Evolutionary conservation across 2,113 vertebrate species (phyloP).

Genomic region (Colius striatus): DNA sequence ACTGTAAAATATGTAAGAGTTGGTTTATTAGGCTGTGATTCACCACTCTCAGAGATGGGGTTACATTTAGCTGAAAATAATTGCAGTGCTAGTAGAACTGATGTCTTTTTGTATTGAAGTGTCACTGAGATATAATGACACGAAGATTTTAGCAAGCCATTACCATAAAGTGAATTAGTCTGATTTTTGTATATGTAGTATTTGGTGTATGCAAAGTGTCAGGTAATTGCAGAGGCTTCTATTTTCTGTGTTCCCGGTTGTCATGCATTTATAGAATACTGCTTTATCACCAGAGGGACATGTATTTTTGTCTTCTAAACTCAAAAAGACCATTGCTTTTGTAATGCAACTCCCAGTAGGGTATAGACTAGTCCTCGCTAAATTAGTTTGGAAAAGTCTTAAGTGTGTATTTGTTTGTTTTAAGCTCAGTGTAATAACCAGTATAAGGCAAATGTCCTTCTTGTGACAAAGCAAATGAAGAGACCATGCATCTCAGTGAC

Average conservation of each 20-base stretch:
- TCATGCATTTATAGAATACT: neutral
- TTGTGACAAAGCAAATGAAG: neutral
- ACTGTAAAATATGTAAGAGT: neutral
- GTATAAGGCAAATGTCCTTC: neutral
- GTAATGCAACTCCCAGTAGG: accelerated
- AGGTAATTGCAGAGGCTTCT: neutral
- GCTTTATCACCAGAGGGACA: neutral
- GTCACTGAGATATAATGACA: neutral
- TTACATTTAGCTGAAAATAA: constrained; percentile 9
- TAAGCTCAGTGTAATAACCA: neutral
- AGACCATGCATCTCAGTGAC: neutral
- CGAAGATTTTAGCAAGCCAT: neutral
- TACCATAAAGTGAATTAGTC: neutral
- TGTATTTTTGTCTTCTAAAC: neutral
- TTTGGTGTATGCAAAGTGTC: neutral
- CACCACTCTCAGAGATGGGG: neutral
- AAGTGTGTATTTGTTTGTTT: neutral
- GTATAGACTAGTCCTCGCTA: neutral
- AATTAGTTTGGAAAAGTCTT: neutral
- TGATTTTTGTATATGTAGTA: neutral
- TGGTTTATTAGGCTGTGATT: neutral
- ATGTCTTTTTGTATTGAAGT: neutral
- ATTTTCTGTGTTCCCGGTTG: neutral
- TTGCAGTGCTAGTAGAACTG: neutral
- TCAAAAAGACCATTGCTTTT: neutral